Evolutionary conservation across 2,113 vertebrate species (phyloP).

Genomic region (Hyaena hyaena): DNA sequence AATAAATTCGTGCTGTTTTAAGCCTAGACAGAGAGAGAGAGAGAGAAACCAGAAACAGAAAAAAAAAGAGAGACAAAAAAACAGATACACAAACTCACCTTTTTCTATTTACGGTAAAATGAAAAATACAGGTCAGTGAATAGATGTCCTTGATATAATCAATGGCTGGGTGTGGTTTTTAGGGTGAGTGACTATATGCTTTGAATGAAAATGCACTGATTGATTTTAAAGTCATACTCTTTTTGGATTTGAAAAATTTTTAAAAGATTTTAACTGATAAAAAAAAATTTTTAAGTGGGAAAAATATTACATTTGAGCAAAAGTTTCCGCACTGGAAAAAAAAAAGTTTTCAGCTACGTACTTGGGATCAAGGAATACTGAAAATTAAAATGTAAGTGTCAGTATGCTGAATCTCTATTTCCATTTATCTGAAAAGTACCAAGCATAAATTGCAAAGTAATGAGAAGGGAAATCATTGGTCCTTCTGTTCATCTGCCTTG

Average conservation of each 20-base stretch:
- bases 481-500: neutral
- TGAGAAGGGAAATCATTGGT: neutral
- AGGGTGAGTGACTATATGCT: neutral
- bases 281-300: neutral
- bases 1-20: neutral
- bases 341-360: slow-evolving; percentile 44
- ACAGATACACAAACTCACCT: neutral
- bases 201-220: neutral
- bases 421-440: neutral
- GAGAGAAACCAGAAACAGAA: too few relatives aligned
- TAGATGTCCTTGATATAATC: neutral
- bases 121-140: neutral
- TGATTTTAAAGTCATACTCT: neutral
- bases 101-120: neutral
- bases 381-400: neutral
- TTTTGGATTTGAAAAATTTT: neutral
- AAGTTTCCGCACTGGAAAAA: neutral
- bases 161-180: neutral
- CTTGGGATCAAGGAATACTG: neutral
- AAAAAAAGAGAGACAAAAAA: neutral
- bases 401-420: neutral
- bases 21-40: too few relatives aligned
- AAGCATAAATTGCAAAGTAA: neutral
- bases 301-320: neutral
- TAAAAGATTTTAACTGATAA: neutral